phyloP scores from a whole-genome alignment of 2,113 vertebrate species.

The Cairina moschata region DNA sequence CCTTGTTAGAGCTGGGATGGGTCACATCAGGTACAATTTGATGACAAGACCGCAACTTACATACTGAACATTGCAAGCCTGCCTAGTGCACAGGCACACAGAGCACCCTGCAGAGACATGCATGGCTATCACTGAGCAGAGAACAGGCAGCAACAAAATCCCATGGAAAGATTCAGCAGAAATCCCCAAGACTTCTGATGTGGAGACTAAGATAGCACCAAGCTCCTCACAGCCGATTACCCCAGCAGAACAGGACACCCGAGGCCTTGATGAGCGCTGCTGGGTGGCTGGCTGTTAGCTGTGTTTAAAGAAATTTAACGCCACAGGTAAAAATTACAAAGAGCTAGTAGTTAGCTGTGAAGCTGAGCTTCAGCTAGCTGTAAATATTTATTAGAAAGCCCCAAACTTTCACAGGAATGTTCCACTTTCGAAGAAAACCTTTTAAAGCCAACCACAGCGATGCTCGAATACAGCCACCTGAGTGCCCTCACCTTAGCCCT shows the following conservation, averaged over 20 bases:
- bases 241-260: rapidly evolving
- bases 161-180: rapidly evolving
- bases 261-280: neutral
- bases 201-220: neutral
- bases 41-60: neutral
- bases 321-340: neutral
- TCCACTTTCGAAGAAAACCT: neutral
- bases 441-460: neutral
- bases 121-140: rapidly evolving
- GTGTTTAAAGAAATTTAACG: neutral
- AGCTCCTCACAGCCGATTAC: neutral
- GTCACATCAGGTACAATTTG: neutral
- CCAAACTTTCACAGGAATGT: neutral
- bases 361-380: neutral
- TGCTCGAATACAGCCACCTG: neutral
- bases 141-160: rapidly evolving
- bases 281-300: rapidly evolving
- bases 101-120: neutral
- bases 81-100: neutral
- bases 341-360: neutral
- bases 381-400: neutral
- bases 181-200: neutral
- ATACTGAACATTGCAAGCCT: neutral
- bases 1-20: neutral
- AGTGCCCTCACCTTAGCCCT: neutral